Conservation (phyloP, 1,140 invertebrate genomes). For the Cyrtorhinus lividipennis region DNA sequence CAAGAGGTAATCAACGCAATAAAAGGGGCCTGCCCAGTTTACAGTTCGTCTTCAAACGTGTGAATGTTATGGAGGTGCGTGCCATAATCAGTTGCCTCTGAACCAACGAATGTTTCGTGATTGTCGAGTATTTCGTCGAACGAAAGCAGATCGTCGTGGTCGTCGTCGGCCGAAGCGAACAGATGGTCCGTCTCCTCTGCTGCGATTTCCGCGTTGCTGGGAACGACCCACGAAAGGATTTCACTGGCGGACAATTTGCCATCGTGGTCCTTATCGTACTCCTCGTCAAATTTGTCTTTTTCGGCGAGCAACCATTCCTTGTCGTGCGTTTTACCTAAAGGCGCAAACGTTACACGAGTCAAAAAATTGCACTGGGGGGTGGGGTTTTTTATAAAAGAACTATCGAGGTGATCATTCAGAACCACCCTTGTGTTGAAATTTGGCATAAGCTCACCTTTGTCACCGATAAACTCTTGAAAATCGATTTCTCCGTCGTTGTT, state of each 20-base stretch:
- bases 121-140: conserved; percentile 77
- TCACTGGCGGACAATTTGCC: conserved; percentile 64
- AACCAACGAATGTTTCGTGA: conserved; percentile 87
- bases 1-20: too few relatives aligned
- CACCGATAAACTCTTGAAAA: conserved; percentile 70
- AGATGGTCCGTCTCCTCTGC: conserved; percentile 83
- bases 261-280: conserved; percentile 78
- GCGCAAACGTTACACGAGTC: conserved; percentile 24
- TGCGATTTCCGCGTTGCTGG: conserved; percentile 81
- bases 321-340: conserved; percentile 47
- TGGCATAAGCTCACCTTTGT: conserved; percentile 39
- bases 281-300: conserved; percentile 75
- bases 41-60: conserved; percentile 68
- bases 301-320: conserved; percentile 71
- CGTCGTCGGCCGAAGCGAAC: conserved; percentile 72
- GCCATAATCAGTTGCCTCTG: conserved; percentile 91
- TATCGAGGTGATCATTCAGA: not conserved
- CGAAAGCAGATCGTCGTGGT: conserved; percentile 68
- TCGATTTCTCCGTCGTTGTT: conserved; percentile 68
- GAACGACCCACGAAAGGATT: conserved; percentile 78
- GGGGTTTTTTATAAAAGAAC: not conserved
- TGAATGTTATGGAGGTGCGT: conserved; percentile 71
- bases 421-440: too few relatives aligned
- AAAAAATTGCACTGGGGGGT: too few relatives aligned
- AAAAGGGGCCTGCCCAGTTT: too few relatives aligned